Conservation (phyloP, 2,888 invertebrate genomes). For the Nemoura dubitans region DNA sequence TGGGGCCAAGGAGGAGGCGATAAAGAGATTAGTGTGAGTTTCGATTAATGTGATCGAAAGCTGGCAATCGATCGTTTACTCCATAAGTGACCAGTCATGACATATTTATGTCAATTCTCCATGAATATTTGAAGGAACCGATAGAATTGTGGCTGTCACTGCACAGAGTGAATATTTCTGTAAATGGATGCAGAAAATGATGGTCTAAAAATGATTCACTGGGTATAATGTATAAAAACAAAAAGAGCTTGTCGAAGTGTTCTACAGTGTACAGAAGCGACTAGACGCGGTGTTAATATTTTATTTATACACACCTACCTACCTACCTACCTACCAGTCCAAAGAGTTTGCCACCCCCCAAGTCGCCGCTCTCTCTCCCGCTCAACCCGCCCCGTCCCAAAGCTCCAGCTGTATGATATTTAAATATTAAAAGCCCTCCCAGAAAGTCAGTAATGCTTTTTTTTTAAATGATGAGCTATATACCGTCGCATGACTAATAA, state of each 20-base stretch:
- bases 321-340: conserved; percentile 20
- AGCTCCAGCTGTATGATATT: conserved; percentile 40
- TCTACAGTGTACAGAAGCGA: not conserved
- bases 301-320: conserved; percentile 41
- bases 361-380: conserved; percentile 19
- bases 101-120: too few species aligned
- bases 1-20: not conserved
- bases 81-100: not conserved
- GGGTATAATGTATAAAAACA: not conserved
- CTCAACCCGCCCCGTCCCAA: conserved; percentile 25
- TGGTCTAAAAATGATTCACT: not conserved
- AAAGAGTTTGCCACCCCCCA: conserved; percentile 34
- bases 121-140: too few species aligned
- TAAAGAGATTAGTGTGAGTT: conserved; percentile 55
- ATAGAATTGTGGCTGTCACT: too few species aligned
- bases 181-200: too few species aligned
- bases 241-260: not conserved
- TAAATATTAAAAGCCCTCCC: conserved; percentile 48
- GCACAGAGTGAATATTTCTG: too few species aligned
- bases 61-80: not conserved
- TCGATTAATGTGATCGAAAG: not conserved
- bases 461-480: conserved; percentile 33
- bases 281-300: conserved; percentile 35
- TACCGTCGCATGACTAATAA: not conserved
- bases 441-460: conserved; percentile 14